Evolutionary conservation across 2,113 vertebrate genomes (phyloP).

Genomic region (Tragelaphus scriptus): DNA sequence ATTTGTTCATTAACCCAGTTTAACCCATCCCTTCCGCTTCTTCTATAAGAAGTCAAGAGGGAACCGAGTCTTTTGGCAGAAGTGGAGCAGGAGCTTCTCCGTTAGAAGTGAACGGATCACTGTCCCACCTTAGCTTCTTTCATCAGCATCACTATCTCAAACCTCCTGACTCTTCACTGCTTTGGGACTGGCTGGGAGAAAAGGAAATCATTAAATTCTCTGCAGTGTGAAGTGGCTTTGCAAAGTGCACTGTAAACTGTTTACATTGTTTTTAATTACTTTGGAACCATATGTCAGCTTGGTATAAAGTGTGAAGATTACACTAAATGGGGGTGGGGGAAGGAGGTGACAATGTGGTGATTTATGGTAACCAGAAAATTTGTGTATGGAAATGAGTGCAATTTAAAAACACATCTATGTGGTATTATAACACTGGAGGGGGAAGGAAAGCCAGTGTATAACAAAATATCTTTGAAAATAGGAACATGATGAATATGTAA

Average conservation of each 20-base stretch:
- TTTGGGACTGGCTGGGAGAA: not conserved
- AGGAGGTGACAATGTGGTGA: slow-evolving; percentile 71
- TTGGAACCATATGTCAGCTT: slow-evolving; percentile 72
- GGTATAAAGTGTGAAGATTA: slow-evolving; percentile 56
- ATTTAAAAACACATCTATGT: slow-evolving; percentile 73
- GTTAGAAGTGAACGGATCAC: not conserved
- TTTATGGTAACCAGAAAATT: slow-evolving; percentile 72
- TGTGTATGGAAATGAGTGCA: slow-evolving; percentile 71
- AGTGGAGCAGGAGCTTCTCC: not conserved
- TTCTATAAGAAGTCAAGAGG: not conserved
- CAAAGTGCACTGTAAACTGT: slow-evolving; percentile 71
- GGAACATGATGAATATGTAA: slow-evolving; percentile 80
- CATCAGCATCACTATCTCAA: not conserved
- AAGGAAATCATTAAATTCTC: slow-evolving; percentile 50
- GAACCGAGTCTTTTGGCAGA: not conserved
- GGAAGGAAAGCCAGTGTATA: slow-evolving; percentile 70
- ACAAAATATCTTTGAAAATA: slow-evolving; percentile 77
- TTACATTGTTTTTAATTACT: slow-evolving; percentile 76
- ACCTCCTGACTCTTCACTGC: not conserved
- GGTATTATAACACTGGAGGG: slow-evolving; percentile 62
- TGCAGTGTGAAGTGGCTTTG: slow-evolving; percentile 51
- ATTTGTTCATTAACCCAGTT: not conserved
- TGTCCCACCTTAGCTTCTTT: not conserved
- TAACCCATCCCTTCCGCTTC: not conserved
- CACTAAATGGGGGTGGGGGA: slow-evolving; percentile 40